phyloP scores from a whole-genome alignment of 2,113 vertebrate genomes.

The Atrichornis clamosus region DNA sequence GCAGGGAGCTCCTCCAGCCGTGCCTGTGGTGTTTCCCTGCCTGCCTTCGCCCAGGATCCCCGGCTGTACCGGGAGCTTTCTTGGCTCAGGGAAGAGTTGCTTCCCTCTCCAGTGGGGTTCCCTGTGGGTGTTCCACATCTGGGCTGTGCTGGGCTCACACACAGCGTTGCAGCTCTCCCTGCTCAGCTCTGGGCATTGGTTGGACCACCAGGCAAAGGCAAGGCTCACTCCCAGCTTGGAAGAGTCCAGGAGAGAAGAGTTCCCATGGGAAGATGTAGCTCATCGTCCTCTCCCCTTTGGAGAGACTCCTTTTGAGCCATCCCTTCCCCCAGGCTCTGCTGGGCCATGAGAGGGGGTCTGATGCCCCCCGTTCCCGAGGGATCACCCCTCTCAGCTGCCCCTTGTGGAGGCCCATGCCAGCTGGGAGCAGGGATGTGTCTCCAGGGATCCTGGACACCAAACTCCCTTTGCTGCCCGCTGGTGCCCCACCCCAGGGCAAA shows the following conservation, averaged over 20 bases:
- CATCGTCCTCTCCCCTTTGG: fast-evolving
- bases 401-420: neutral
- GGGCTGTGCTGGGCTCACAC: neutral
- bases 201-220: neutral
- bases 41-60: neutral
- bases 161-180: neutral
- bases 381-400: neutral
- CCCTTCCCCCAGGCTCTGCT: neutral
- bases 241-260: neutral
- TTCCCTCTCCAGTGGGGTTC: neutral
- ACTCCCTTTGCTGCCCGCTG: neutral
- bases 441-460: neutral
- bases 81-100: neutral
- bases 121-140: neutral
- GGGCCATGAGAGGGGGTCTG: fast-evolving
- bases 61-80: neutral
- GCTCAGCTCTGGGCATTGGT: neutral
- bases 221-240: neutral
- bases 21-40: neutral
- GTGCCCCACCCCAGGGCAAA: neutral
- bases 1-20: neutral
- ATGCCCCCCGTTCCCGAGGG: fast-evolving
- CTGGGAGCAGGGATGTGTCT: neutral
- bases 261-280: neutral
- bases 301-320: neutral